Base-by-base conservation (phyloP, 2,797 vertebrate species). In the Limosa lapponica region DNA sequence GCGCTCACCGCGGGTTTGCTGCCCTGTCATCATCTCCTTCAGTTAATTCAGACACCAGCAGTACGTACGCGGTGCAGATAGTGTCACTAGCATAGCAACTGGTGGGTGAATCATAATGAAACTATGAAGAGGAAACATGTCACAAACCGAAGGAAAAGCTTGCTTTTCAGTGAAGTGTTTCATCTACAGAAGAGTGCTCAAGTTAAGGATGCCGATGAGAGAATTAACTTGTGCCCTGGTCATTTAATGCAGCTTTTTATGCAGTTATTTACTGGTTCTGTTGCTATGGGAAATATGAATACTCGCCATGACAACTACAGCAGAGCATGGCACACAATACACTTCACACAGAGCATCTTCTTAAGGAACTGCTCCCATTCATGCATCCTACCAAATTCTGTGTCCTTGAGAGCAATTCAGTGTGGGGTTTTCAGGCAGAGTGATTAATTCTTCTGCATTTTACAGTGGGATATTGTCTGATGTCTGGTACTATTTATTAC, bases 261-360 rank as follows among this genome's bases (percentile, higher is more conserved):
- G 65, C 61, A 82, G 77, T 94, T 95, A 89, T 95, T 87, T 95
- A 80, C 82, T n/a, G 39, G 37, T 70, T 90, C 89, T 78, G 95
- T 98, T 97, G 96, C 96, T 93, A 96, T 95, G 96, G 94, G 80
- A 91, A 97, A 94, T 92, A 75, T 37, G 82, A 96, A 91, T 55
- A 62, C 89, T 97, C 36, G 41, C 97, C 95, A 96, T 96, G 95
- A 97, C 96, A 97, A 96, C 95, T 96, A 88, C 85, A 79, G 92
- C 57, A 87, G 80, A 73, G 64, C 15, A 34, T 89, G 48, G 69
- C 67, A 65, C 25, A 58, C 25, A 65, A 89, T 65, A 81, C 71
- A 61, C 71, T 94, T 91, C 91, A 94, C 59, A 73, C 48, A 58
- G 82, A 80, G 58, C 65, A 65, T 88, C 71, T 93, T 95, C 84